Evolutionary conservation across 2,888 invertebrate species (phyloP).

Genomic region (Cremastinae sp.): DNA sequence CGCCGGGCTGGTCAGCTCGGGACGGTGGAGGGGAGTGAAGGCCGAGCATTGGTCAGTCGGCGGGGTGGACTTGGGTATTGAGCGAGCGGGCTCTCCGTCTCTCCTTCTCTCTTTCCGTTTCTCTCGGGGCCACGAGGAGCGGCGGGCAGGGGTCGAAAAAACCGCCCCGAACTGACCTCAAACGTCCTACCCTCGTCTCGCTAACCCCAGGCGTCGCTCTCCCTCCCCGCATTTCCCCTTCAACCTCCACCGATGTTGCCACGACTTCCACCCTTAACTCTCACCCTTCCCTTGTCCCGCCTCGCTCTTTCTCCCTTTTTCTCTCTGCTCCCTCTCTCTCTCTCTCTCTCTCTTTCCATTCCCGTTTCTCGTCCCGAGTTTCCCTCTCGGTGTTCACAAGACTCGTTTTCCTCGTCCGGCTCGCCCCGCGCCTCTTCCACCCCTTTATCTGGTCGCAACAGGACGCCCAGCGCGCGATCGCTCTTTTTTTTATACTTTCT

Average conservation of each 20-base stretch:
- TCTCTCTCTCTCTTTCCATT: constrained; percentile 54
- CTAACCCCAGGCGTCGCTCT: constrained; percentile 71
- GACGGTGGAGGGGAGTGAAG: constrained; percentile 74
- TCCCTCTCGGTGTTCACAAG: constrained; percentile 50
- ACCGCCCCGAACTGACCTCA: constrained; percentile 80
- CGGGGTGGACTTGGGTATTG: constrained; percentile 76
- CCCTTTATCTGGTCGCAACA: constrained; percentile 61
- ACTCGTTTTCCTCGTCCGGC: constrained; percentile 55
- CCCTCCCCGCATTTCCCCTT: constrained; percentile 59
- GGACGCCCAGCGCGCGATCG: constrained; percentile 55
- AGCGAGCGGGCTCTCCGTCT: constrained; percentile 75
- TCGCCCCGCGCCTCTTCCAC: constrained; percentile 23
- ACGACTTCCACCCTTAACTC: constrained; percentile 49
- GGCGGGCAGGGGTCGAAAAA: constrained; percentile 77
- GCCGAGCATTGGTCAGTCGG: constrained; percentile 79
- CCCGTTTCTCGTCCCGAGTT: constrained; percentile 53
- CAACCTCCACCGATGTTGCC: constrained; percentile 50
- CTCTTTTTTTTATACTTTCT: constrained; percentile 68
- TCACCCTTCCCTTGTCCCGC: constrained; percentile 32
- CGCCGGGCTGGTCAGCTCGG: constrained; percentile 76
- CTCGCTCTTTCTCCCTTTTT: constrained; percentile 46
- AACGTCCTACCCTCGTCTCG: constrained; percentile 79
- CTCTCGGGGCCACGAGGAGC: not conserved
- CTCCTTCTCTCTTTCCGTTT: constrained; percentile 10
- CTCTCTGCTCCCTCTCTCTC: constrained; percentile 27